Evolutionary conservation across 2,113 vertebrate genomes (phyloP).

Genomic region (Otolemur garnettii): DNA sequence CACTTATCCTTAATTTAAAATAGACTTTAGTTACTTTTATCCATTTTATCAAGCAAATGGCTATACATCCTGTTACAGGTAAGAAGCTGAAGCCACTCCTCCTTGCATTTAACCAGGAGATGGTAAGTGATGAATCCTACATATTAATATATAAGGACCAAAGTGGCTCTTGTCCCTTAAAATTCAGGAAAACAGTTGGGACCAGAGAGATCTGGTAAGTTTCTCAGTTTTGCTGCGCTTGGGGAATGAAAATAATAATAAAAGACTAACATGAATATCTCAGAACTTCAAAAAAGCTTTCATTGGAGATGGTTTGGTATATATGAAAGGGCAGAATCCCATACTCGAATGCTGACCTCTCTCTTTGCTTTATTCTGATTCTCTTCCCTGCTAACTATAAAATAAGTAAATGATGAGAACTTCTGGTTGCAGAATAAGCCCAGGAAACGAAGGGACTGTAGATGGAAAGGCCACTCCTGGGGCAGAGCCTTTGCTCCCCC

Average conservation of each 20-base stretch:
- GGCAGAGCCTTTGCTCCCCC: neutral
- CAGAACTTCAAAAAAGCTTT: conserved; percentile 47
- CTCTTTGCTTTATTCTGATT: neutral
- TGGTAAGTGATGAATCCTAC: neutral
- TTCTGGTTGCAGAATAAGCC: neutral
- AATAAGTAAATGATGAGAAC: neutral
- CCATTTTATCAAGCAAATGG: neutral
- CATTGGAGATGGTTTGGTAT: conserved; percentile 33
- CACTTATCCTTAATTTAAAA: conserved; percentile 34
- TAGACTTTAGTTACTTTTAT: neutral
- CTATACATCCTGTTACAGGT: neutral
- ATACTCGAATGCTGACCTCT: conserved; percentile 14
- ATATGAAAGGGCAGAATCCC: neutral
- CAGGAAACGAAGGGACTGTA: neutral
- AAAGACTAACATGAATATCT: neutral
- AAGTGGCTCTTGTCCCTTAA: neutral
- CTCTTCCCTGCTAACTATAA: neutral
- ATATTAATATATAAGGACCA: neutral
- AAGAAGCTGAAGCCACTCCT: neutral
- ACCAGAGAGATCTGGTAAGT: neutral
- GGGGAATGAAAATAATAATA: neutral
- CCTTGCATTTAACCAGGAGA: neutral
- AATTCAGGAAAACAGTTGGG: neutral
- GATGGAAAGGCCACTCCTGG: neutral
- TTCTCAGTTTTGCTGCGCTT: neutral